Evolutionary conservation across 2,888 invertebrate species (phyloP), one percentile per base, ranked within the genome.

Genomic region (Apodemia hepburni): DNA sequence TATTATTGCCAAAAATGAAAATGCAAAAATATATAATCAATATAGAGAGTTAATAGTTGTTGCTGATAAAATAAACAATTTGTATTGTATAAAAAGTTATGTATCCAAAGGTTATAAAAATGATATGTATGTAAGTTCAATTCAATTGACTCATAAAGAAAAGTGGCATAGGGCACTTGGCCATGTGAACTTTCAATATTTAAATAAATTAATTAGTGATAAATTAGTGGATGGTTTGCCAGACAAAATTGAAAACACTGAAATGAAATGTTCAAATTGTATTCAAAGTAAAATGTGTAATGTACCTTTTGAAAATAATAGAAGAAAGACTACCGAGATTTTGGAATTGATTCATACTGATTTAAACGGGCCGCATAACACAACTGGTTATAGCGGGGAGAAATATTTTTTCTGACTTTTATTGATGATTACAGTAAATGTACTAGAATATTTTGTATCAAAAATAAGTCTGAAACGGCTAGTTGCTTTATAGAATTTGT

Each of bases 341-440:
- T 42, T 71, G 61, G 62, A 71, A 54, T 64, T 70, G 8, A 64
- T 69, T 22, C 69, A 73, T 65, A 72, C 72, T 49, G 71, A 73
- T 70, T 59, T 38, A 12, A 38, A 38, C 38, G 38, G 38, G 11
- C 38, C 38, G 3, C 38, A 38, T 12, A 38, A 3, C 12, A 38
- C 12, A 38, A 38, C 38, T 12, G 12, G 38, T 12, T 38, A 12
- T 38, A 12, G 38, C 12, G 12, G 11, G 4, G 38, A 38, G 12
- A 38, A 38, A 38, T 38, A 38, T 3, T 11, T 3, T 11, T 38
- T 12, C 7, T 73, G 3, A 70, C 66, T 3, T 75, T 74, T 64
- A 73, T 74, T 9, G 70, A 71, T 67, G 71, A 72, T 8, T 72
- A 72, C 61, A 74, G 71, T 61, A 72, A 71, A 64, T 67, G 60